A percentile compares a stretch with the other conserved stretches of the same genome.
phyloP scores from a whole-genome alignment of 2,888 invertebrate genomes.

The Scotopteryx bipunctaria region DNA sequence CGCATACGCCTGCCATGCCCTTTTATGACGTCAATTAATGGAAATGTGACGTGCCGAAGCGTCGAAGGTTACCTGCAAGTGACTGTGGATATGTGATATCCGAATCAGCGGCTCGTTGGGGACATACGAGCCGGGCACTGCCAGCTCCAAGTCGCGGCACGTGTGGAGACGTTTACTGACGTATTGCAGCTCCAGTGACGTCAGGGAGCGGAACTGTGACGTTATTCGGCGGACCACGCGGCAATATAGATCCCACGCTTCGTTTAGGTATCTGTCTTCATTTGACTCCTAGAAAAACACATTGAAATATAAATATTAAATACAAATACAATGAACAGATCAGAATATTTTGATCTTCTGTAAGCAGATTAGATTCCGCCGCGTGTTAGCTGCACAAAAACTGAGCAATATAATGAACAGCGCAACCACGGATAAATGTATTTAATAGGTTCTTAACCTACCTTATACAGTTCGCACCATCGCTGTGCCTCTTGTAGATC shows the following conservation, averaged over 20 bases:
- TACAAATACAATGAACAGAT: no score
- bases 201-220: constrained; percentile 94
- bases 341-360: no score
- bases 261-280: constrained; percentile 95
- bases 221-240: constrained; percentile 97
- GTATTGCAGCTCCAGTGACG: constrained; percentile 95
- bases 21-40: not conserved
- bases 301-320: not conserved
- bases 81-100: constrained; percentile 94
- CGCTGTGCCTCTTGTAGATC: constrained; percentile 97
- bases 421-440: no score
- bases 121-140: constrained; percentile 99
- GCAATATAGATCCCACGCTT: constrained; percentile 99
- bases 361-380: no score
- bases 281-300: constrained; percentile 84
- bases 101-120: constrained; percentile 93
- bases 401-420: no score
- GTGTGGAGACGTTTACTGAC: constrained; percentile 95
- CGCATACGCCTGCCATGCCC: no score
- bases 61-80: constrained; percentile 90
- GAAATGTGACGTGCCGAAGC: no score
- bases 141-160: constrained; percentile 95
- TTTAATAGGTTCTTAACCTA: no score
- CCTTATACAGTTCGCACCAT: constrained; percentile 95
- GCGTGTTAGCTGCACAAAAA: no score